phyloP scores from a whole-genome alignment of 2,797 vertebrate genomes.

The Xyrichtys novacula region DNA sequence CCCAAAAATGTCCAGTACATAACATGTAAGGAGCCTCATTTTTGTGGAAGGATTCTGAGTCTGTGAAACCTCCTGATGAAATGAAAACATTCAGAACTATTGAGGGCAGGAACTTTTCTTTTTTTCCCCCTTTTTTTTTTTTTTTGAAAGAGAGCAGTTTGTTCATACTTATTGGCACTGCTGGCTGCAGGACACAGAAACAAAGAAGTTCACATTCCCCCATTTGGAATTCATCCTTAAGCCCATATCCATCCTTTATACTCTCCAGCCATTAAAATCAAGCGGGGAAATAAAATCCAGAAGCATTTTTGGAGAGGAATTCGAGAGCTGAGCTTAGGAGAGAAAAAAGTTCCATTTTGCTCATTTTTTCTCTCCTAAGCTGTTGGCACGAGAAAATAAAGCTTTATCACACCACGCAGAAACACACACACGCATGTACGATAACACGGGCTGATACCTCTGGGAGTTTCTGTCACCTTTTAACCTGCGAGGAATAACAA shows the following conservation, averaged over 20 bases:
- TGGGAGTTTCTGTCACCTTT: conserved; percentile 26
- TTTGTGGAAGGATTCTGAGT: conserved; percentile 47
- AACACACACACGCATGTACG: conserved; percentile 6
- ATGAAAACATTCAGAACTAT: conserved; percentile 54
- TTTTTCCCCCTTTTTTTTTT: not conserved
- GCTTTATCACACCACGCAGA: conserved; percentile 50
- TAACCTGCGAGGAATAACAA: conserved; percentile 11
- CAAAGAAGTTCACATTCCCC: conserved; percentile 69
- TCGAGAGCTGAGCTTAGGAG: conserved; percentile 28
- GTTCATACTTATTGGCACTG: conserved; percentile 62
- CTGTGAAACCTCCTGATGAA: conserved; percentile 58
- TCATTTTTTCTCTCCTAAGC: not conserved
- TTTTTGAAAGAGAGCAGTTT: conserved; percentile 33
- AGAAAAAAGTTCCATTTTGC: conserved; percentile 40
- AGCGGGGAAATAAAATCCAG: conserved; percentile 69
- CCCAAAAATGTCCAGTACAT: not conserved
- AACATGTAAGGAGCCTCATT: conserved; percentile 3
- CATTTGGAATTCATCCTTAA: conserved; percentile 60
- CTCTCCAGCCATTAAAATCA: conserved; percentile 62
- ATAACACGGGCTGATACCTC: not conserved
- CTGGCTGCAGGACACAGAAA: conserved; percentile 59
- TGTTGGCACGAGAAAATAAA: conserved; percentile 40
- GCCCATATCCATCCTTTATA: conserved; percentile 66
- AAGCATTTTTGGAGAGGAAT: conserved; percentile 60
- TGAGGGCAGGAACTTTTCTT: conserved; percentile 34